Evolutionary conservation across 2,797 vertebrate genomes (phyloP), one percentile per base, ranked within the genome.

Genomic region (Aratinga solstitialis): DNA sequence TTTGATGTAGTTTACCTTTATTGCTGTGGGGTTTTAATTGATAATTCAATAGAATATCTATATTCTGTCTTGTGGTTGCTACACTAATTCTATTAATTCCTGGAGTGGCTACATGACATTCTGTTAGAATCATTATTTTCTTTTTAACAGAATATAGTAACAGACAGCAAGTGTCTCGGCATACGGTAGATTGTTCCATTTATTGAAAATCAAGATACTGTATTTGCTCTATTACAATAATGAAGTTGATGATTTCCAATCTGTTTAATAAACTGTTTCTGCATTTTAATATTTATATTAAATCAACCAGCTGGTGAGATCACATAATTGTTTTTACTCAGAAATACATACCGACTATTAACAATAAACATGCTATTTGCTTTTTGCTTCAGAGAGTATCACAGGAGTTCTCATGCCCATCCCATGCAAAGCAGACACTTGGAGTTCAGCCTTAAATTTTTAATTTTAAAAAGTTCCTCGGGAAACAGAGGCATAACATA

Each of bases 191-290:
- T 96, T 96, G 88, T 95, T 98, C 82, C 82, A 95, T 97, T 97
- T 97, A 97, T 96, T 96, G 94, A 95, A 97, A 97, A 97, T 95
- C 93, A 97, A 97, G 98, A 91, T 94, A 97, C 91, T 95, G 93
- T 97, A 95, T 94, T 98, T 97, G 76, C 75, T 96, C 92, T 79
- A 97, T 98, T 97, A 97, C 78, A 96, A 96, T 98, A 98, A 98
- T 98, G 97, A 97, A 97, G 95, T 87, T 97, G 95, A 98, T 98
- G 93, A 97, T 97, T 98, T 97, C 94, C 94, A 98, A 96, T 97
- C 97, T 98, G 97, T 97, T 98, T 98, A 98, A 98, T 98, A 98
- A 97, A 97, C 95, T 96, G 77, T 94, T 98, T 98, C 94, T 96
- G 93, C 76, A 23, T 97, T 97, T 97, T 89, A 97, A 97, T 97